phyloP scores from a whole-genome alignment of 2,888 invertebrate species.

The Petrophora chlorosata region DNA sequence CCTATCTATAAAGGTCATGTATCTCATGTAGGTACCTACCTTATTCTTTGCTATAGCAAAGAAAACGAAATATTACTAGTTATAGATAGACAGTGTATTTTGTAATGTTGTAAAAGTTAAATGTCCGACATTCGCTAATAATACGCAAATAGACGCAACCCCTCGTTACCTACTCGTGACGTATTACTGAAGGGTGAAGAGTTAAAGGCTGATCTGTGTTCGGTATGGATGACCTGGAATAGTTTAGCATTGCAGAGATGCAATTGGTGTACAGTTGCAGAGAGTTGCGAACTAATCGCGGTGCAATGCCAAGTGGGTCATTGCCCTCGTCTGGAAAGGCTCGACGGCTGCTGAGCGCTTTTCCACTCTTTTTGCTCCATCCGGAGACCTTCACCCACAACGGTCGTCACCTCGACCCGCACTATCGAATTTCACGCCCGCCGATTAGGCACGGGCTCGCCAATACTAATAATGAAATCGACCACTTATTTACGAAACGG shows the following conservation, averaged over 20 bases:
- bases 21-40: too few relatives aligned
- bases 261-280: conserved; percentile 1
- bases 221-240: too few relatives aligned
- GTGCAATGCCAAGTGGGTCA: conserved; percentile 42
- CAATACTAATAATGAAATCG: conserved; percentile 65
- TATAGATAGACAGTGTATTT: too few relatives aligned
- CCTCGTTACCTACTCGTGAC: too few relatives aligned
- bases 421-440: conserved; percentile 69
- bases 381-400: conserved; percentile 70
- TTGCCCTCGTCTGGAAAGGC: conserved; percentile 44
- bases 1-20: too few relatives aligned
- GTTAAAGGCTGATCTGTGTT: too few relatives aligned
- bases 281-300: neutral
- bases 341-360: conserved; percentile 38
- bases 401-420: conserved; percentile 49
- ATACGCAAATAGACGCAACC: too few relatives aligned
- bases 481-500: conserved; percentile 64
- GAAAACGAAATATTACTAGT: too few relatives aligned
- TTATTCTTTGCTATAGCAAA: too few relatives aligned
- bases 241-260: neutral
- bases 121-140: too few relatives aligned
- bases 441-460: conserved; percentile 50
- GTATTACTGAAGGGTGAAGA: too few relatives aligned
- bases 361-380: conserved; percentile 56
- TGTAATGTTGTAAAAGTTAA: too few relatives aligned